Evolutionary conservation across 2,113 vertebrate genomes (phyloP).

Genomic region (Microcebus jonahi): DNA sequence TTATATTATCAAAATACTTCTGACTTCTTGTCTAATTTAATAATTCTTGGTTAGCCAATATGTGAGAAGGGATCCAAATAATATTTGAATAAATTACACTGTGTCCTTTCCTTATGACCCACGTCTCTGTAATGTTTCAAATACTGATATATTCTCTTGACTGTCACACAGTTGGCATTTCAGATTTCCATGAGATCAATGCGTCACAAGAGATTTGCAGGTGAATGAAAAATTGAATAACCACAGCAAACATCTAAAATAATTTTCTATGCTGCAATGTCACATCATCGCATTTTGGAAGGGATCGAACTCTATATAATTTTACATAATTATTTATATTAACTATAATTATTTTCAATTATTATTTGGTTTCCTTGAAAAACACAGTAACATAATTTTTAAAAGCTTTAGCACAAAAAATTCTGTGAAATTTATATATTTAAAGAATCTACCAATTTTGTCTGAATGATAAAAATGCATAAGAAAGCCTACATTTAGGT

Average conservation of each 20-base stretch:
- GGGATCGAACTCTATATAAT: background rate
- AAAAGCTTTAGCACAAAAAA: background rate
- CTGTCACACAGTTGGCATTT: constrained; percentile 55
- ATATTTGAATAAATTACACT: constrained; percentile 34
- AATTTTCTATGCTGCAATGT: background rate
- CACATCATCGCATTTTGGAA: background rate
- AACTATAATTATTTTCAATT: background rate
- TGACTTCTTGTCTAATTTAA: constrained; percentile 35
- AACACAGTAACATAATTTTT: background rate
- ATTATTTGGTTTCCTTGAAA: background rate
- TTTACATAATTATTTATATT: background rate
- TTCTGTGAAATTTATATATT: background rate
- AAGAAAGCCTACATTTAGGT: background rate
- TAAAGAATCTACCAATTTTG: background rate
- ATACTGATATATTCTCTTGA: background rate
- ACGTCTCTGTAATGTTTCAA: constrained; percentile 13
- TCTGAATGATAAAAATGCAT: background rate
- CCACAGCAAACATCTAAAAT: constrained; percentile 19
- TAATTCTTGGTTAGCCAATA: constrained; percentile 44
- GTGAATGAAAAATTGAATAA: constrained; percentile 57
- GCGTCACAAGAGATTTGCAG: constrained; percentile 28
- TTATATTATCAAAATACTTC: constrained; percentile 26
- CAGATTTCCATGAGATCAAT: background rate
- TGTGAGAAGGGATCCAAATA: background rate
- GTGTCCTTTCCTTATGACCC: background rate